Evolutionary conservation across 1,140 invertebrate genomes (phyloP).

Genomic region (Pentalonia nigronervosa): DNA sequence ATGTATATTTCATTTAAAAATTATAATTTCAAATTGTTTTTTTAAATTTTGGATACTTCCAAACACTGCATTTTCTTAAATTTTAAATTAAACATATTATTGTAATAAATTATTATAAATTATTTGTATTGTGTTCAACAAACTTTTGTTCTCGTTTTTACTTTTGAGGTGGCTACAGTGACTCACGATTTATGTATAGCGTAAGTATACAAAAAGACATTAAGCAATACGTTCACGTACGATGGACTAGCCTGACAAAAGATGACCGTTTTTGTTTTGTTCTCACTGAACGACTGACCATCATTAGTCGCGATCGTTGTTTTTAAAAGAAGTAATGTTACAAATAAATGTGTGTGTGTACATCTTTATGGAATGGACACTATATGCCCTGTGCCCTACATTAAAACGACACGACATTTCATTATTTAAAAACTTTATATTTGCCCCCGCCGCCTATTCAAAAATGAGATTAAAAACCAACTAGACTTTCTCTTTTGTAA

Average conservation of each 20-base stretch:
- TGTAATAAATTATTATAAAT: background rate
- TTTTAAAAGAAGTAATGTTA: constrained; percentile 38
- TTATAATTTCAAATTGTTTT: background rate
- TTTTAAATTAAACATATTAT: background rate
- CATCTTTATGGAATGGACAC: constrained; percentile 21
- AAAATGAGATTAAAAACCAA: constrained; percentile 29
- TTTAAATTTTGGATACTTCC: background rate
- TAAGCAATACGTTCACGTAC: constrained; percentile 40
- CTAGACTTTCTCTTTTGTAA: constrained; percentile 39
- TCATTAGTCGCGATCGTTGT: constrained; percentile 46
- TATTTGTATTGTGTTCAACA: background rate
- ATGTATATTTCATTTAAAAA: background rate
- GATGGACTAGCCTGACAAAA: constrained; percentile 29
- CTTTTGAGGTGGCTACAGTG: background rate
- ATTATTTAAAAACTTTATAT: constrained; percentile 33
- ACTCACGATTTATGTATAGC: background rate
- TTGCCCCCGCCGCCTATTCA: constrained; percentile 22
- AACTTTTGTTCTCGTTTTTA: constrained; percentile 15
- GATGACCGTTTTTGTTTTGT: constrained; percentile 49
- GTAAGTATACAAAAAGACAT: background rate
- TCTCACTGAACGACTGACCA: background rate
- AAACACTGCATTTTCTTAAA: background rate
- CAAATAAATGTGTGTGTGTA: background rate
- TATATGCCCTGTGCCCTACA: constrained; percentile 29
- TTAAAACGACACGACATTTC: constrained; percentile 47